These are phyloP conservation scores for Calephelis nemesis DNA, from an alignment of 1,140 invertebrate species.

Conservation along the genomic window DNA sequence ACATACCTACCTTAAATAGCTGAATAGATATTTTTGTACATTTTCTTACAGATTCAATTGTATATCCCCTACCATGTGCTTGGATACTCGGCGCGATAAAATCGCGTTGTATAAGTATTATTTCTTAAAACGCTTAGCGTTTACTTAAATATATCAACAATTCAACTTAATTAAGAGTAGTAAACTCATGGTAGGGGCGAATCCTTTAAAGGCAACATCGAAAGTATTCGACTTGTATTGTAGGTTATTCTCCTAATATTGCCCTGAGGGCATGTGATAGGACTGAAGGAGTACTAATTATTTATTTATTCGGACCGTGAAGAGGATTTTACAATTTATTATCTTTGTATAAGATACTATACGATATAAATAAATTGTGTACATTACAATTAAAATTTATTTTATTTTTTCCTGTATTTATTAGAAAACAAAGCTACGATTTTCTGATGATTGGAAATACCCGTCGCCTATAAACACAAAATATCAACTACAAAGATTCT, in stretches of 20 bases:
- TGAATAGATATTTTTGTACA: slow-evolving; percentile 74
- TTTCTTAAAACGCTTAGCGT: slow-evolving; percentile 35
- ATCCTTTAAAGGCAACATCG: slow-evolving; percentile 31
- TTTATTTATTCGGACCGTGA: slow-evolving; percentile 77
- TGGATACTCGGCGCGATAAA: slow-evolving; percentile 28
- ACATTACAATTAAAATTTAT: slow-evolving; percentile 68
- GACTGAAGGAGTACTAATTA: slow-evolving; percentile 71
- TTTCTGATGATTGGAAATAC: too few relatives aligned
- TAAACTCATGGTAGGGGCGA: slow-evolving; percentile 37
- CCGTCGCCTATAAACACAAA: too few relatives aligned
- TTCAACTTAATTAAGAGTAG: slow-evolving; percentile 30
- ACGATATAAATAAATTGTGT: slow-evolving; percentile 79
- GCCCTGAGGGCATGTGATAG: slow-evolving; percentile 68
- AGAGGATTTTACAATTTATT: slow-evolving; percentile 78
- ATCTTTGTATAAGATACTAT: slow-evolving; percentile 78
- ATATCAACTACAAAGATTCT: too few relatives aligned
- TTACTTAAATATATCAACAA: slow-evolving; percentile 29
- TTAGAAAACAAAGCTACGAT: too few relatives aligned
- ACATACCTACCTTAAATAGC: slow-evolving; percentile 74
- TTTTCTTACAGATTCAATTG: slow-evolving; percentile 54
- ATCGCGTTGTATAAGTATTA: slow-evolving; percentile 34
- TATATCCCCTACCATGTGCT: slow-evolving; percentile 39
- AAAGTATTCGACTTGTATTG: slow-evolving; percentile 60
- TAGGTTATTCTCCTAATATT: slow-evolving; percentile 62
- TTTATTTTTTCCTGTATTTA: slow-evolving; percentile 47